Base-by-base conservation (phyloP, 64 coral and sea anemone genomes). In the Montipora efflorescens region DNA sequence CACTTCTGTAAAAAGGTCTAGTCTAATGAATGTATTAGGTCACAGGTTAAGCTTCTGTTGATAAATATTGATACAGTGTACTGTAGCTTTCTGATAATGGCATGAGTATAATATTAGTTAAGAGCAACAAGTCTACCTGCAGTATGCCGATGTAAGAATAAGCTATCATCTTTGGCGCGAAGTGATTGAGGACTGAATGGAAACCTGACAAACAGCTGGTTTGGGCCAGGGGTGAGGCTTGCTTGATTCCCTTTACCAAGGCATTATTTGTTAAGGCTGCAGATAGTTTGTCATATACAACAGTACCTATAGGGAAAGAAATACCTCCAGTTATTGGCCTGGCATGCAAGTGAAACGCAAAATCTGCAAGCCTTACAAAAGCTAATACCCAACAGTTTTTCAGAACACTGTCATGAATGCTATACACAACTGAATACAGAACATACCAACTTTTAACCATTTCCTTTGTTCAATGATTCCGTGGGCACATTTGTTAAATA, bases 141-240 rank as follows among this genome's bases (percentile, higher is more conserved):
- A 78, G 48, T 78, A 78, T 78, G 36, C 76, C 76, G 21, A 51
- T 78, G 48, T 78, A 78, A 51, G 64, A 67, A 67, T 67, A 67
- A 67, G 64, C 64, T 67, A 19, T 67, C 64, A 67, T 67, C 64
- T 67, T 67, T 67, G 64, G 64, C 64, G 18, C 76, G 48, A 78
- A 78, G 36, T 47, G 76, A 78, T 78, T 78, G 36, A 78, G 76
- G 76, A 45, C 36, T 78, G 76, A 78, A 51, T 78, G 76, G 21
- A 78, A 78, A 47, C 76, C 76, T 78, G 47, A 8, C 36, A 67
- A 67, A 5, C 64, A 67, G 64, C 64, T 67, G 64, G 64, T 67
- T 67, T 67, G 64, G 64, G 64, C 76, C 7, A 47, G 48, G 48
- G 76, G 76, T 47, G 76, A 78, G 48, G 76, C 76, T 78, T 78